phyloP scores from a whole-genome alignment of 1,140 invertebrate species.

The Cherax quadricarinatus region DNA sequence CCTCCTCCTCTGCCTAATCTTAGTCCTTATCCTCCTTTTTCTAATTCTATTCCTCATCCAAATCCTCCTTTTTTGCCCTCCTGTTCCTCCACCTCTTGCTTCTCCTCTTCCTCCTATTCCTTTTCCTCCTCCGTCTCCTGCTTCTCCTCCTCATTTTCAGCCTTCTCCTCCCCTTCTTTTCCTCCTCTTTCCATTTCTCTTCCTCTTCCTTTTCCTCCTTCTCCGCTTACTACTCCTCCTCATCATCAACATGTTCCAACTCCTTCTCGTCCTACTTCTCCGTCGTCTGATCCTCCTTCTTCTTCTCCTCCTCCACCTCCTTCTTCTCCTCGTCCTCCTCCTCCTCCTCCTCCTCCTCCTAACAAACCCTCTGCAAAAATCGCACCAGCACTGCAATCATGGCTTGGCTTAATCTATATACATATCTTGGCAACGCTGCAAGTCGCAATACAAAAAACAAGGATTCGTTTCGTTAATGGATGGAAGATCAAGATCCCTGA shows the following conservation, averaged over 20 bases:
- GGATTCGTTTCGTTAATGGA: slow-evolving; percentile 43
- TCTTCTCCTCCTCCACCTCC: too few species aligned
- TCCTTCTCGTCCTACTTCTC: too few species aligned
- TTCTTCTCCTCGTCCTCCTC: too few species aligned
- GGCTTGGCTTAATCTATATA: neutral
- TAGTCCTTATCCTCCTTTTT: neutral
- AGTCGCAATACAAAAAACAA: slow-evolving; percentile 4
- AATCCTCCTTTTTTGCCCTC: neutral
- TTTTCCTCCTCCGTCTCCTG: neutral
- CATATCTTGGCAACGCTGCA: slow-evolving; percentile 1
- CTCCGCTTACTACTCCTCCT: neutral
- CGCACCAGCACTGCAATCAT: neutral
- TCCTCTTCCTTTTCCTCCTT: neutral
- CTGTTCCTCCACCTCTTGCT: neutral
- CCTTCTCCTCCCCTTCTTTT: neutral
- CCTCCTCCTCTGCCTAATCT: neutral
- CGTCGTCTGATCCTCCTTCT: too few species aligned
- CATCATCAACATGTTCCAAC: neutral
- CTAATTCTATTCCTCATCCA: neutral
- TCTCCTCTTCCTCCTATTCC: neutral
- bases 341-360: too few species aligned
- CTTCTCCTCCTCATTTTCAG: neutral
- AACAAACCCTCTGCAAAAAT: too few species aligned
- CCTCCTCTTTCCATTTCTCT: neutral
- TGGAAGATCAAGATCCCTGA: slow-evolving; percentile 15